Conservation (phyloP, 2,797 vertebrate genomes). For the Alosa sapidissima region DNA sequence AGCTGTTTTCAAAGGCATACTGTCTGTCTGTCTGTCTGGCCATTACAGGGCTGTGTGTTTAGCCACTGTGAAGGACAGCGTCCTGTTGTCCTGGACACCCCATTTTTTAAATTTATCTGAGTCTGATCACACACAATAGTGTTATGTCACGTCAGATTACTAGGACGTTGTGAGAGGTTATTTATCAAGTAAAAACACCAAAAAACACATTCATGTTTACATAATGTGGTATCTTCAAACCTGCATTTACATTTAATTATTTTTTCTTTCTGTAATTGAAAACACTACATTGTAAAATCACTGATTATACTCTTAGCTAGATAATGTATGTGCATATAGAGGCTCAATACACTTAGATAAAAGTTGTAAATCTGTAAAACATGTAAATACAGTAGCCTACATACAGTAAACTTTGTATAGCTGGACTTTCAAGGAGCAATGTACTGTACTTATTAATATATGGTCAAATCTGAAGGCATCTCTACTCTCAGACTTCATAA, state of each 20-base stretch:
- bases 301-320: no score
- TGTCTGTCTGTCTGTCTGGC: constrained; percentile 1
- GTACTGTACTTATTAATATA: background rate
- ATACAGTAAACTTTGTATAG: no score
- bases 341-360: no score
- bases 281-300: no score
- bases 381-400: no score
- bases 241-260: background rate
- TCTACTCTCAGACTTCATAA: background rate
- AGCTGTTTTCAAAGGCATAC: background rate
- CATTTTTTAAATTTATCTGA: background rate
- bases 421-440: background rate
- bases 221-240: background rate
- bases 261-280: no score
- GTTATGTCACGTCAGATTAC: background rate
- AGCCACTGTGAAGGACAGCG: background rate
- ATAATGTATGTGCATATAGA: no score
- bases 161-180: background rate
- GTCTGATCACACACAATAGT: background rate
- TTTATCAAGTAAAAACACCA: background rate
- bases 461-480: background rate
- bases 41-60: background rate
- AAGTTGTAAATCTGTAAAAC: no score
- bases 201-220: background rate
- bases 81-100: background rate